These are phyloP conservation scores for Sebastes fasciatus DNA, from an alignment of 2,113 vertebrate genomes.

Conservation along the genomic window DNA sequence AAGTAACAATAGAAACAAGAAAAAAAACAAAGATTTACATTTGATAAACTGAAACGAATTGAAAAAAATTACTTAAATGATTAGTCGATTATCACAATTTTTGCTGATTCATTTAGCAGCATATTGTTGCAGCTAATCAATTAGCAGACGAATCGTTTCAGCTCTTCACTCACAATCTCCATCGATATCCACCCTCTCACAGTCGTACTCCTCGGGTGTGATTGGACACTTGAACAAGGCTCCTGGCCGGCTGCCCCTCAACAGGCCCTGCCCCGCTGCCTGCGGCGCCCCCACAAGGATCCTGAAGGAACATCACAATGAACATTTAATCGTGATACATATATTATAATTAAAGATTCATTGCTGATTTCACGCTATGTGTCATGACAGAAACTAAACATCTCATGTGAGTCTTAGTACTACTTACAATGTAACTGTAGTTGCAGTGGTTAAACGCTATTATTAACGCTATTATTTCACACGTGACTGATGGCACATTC, in stretches of 20 bases:
- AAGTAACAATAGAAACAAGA: neutral
- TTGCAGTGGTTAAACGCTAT: neutral
- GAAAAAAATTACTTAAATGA: neutral
- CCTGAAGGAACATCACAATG: conserved; percentile 76
- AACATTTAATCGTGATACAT: neutral
- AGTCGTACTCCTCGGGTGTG: conserved; percentile 88
- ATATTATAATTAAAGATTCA: neutral
- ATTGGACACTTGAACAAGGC: conserved; percentile 93
- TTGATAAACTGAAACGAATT: neutral
- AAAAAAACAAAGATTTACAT: neutral
- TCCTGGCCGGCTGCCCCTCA: conserved; percentile 88
- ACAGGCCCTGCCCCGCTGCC: conserved; percentile 84
- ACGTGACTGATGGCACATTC: neutral
- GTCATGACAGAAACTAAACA: neutral
- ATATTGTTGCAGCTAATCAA: neutral
- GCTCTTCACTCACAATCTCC: conserved; percentile 81
- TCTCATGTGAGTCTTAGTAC: neutral
- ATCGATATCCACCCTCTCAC: conserved; percentile 91
- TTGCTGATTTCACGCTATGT: neutral
- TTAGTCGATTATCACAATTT: no score
- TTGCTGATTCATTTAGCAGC: neutral
- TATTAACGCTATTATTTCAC: neutral
- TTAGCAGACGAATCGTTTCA: neutral
- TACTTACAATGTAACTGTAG: neutral
- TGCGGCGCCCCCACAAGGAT: conserved; percentile 92